These are phyloP conservation scores for Microdon myrmicae DNA, from an alignment of 2,888 invertebrate species.

Conservation along the genomic window DNA sequence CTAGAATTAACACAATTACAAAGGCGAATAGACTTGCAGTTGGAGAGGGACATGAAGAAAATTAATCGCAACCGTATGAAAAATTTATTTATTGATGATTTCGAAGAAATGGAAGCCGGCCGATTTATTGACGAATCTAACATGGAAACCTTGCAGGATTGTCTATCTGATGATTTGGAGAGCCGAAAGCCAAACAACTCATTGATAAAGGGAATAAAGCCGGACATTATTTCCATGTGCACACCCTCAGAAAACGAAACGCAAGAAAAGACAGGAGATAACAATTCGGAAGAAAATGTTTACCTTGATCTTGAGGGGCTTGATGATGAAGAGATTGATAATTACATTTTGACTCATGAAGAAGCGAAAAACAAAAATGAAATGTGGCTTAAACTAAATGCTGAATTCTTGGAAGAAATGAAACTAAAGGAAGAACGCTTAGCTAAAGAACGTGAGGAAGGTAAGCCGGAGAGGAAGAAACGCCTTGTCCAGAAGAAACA, in stretches of 20 bases:
- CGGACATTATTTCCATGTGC: constrained; percentile 83
- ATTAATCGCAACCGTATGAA: constrained; percentile 59
- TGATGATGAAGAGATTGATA: constrained; percentile 91
- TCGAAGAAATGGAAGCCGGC: constrained; percentile 65
- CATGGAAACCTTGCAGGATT: constrained; percentile 66
- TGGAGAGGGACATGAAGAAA: constrained; percentile 75
- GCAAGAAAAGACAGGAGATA: constrained; percentile 58
- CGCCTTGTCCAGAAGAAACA: constrained; percentile 75
- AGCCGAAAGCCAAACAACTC: constrained; percentile 24
- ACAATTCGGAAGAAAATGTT: constrained; percentile 53
- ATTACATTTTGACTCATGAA: constrained; percentile 82
- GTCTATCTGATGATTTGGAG: constrained; percentile 60
- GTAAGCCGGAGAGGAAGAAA: constrained; percentile 84
- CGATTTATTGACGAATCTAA: constrained; percentile 68
- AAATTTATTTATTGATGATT: constrained; percentile 56
- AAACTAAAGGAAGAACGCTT: constrained; percentile 86
- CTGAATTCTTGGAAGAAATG: constrained; percentile 84
- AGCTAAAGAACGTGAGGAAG: constrained; percentile 85
- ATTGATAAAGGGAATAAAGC: constrained; percentile 69
- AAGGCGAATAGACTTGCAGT: constrained; percentile 83
- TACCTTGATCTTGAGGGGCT: constrained; percentile 79
- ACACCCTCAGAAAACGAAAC: constrained; percentile 70
- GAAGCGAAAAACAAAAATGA: constrained; percentile 84
- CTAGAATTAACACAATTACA: constrained; percentile 83
- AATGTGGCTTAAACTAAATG: constrained; percentile 90